These are phyloP conservation scores for Agonopterix arenella DNA, from an alignment of 2,888 invertebrate genomes.

Conservation along the genomic window DNA sequence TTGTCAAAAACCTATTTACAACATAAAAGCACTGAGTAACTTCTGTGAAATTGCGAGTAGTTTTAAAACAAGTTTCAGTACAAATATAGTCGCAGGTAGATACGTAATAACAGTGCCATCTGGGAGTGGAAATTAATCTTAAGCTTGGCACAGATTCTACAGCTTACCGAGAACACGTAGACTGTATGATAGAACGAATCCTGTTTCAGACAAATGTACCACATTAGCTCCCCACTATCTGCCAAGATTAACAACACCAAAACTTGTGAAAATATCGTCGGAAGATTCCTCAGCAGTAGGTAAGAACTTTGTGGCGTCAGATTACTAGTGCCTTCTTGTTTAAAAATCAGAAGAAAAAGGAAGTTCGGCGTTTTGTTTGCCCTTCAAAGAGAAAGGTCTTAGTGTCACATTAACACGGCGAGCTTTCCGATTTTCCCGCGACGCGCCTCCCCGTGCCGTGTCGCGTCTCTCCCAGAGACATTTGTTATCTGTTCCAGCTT, in stretches of 20 bases:
- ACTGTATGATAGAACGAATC: background rate
- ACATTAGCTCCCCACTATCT: background rate
- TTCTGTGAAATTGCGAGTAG: background rate
- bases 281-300: background rate
- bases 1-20: background rate
- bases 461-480: constrained; percentile 32
- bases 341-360: background rate
- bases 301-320: no score
- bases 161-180: background rate
- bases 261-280: constrained; percentile 15
- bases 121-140: constrained; percentile 11
- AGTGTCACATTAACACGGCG: constrained; percentile 47
- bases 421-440: constrained; percentile 10
- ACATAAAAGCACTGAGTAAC: background rate
- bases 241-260: constrained; percentile 11
- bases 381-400: constrained; percentile 31
- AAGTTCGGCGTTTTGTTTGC: constrained; percentile 30
- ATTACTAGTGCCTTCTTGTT: no score
- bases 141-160: background rate
- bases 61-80: background rate
- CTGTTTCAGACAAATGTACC: background rate
- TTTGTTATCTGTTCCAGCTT: constrained; percentile 58
- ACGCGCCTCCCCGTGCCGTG: constrained; percentile 15
- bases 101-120: constrained; percentile 3
- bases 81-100: background rate